Percentiles rank a stretch among this genome's conserved stretches.
Conservation (phyloP, 2,113 vertebrate species). For the Grus americana region DNA sequence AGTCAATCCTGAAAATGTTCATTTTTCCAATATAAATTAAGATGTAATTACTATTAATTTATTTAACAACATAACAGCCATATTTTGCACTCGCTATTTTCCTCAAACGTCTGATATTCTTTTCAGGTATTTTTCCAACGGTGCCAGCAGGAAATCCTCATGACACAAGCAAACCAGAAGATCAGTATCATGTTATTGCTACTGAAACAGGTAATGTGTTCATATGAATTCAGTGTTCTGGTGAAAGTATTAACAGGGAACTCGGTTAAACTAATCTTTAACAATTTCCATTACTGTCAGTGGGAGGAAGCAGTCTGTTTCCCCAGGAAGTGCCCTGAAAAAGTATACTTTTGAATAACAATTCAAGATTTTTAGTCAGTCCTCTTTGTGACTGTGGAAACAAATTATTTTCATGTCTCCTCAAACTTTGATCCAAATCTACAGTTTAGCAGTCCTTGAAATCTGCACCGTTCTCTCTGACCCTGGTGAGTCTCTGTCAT, state of each 20-base stretch:
- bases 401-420: neutral
- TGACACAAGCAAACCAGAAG: constrained; percentile 76
- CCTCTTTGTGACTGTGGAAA: neutral
- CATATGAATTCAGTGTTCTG: neutral
- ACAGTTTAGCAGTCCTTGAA: neutral
- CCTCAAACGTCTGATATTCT: neutral
- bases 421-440: neutral
- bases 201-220: constrained; percentile 79
- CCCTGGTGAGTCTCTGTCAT: neutral
- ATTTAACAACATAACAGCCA: neutral
- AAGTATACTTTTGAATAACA: neutral
- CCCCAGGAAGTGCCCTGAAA: neutral
- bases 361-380: neutral
- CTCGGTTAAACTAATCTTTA: neutral
- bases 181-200: constrained; percentile 75
- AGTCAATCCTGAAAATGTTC: neutral
- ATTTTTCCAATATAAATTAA: neutral
- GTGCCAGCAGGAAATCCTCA: constrained; percentile 72
- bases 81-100: neutral
- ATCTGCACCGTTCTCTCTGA: neutral
- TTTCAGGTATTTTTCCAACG: constrained; percentile 76
- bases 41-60: neutral
- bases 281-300: neutral
- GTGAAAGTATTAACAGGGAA: constrained; percentile 7
- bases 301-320: neutral